Evolutionary conservation across 2,797 vertebrate genomes (phyloP).

Genomic region (Columba guinea): DNA sequence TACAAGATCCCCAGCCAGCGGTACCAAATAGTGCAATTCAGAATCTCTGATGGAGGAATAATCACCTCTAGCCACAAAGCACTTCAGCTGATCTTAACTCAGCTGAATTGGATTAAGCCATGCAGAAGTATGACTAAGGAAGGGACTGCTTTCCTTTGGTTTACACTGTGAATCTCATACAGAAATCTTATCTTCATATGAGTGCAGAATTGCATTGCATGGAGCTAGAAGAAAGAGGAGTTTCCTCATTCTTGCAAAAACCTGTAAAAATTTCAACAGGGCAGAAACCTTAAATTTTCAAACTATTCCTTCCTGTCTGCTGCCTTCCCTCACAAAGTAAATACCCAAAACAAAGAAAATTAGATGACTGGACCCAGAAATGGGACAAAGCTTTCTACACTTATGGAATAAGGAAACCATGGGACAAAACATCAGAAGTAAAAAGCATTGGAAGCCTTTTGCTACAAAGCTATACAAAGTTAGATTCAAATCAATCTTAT

Average conservation of each 20-base stretch:
- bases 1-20: slow-evolving; percentile 25
- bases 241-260: background rate
- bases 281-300: background rate
- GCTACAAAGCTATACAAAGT: background rate
- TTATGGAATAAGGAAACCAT: background rate
- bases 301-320: background rate
- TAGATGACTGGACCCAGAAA: background rate
- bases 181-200: background rate
- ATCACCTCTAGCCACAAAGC: background rate
- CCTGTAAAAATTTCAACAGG: background rate
- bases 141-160: background rate
- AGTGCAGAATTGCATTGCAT: background rate
- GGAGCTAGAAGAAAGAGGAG: background rate
- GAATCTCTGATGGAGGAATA: background rate
- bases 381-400: background rate
- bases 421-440: background rate
- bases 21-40: background rate
- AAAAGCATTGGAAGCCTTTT: background rate
- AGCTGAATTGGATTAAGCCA: background rate
- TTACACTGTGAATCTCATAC: background rate
- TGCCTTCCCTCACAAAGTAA: accelerated
- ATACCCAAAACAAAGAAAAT: background rate
- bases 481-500: background rate
- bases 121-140: background rate
- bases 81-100: background rate